Base-by-base conservation (phyloP, 2,797 vertebrate species). In the Phaenicophaeus curvirostris region DNA sequence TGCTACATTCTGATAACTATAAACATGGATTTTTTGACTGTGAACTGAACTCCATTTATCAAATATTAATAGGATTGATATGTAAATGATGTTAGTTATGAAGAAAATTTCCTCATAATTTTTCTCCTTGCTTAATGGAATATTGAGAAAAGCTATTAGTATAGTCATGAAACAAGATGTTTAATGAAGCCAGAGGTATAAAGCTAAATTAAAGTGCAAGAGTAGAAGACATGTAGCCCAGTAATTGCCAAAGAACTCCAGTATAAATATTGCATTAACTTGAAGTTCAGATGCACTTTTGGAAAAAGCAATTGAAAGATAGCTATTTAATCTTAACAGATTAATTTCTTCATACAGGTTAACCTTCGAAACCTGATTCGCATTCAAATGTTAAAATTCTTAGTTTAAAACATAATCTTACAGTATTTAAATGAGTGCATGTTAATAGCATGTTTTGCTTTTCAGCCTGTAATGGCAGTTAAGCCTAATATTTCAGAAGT, bases 1-100 rank as follows among this genome's bases (percentile, higher is more conserved):
- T 90, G 46, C 33, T 89, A 5, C 8, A 15, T 72, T 94, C 77
- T 61, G 35, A 67, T 92, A 68, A 51, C 83, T 79, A 13, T 71
- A 94, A 95, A 72, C 63, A 30, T 14, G 30, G 44, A 19, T 65
- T 42, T 96, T 46, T 95, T 74, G 71, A 39, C 65, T 89, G 59
- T 76, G 73, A 87, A 62, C 24, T 77, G 58, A 82, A 79, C 53
- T 91, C 79, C 50, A 73, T 96, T 94, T 96, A 75, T 96, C 87
- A 95, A 93, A 89, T 90, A 95, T 91, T 94, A 92, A 92, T 89
- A 57, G 51, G 63, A 74, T 88, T 95, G 84, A 80, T 93, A 85
- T 93, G 91, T 86, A 94, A 94, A 94, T 95, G 0, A 50, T 10
- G 3, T 55, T 63, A 81, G 59, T 89, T 94, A 67, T 76, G 39